Evolutionary conservation across 2,113 vertebrate genomes (phyloP), one percentile per base, ranked within the genome.

Genomic region (Reinhardtius hippoglossoides): DNA sequence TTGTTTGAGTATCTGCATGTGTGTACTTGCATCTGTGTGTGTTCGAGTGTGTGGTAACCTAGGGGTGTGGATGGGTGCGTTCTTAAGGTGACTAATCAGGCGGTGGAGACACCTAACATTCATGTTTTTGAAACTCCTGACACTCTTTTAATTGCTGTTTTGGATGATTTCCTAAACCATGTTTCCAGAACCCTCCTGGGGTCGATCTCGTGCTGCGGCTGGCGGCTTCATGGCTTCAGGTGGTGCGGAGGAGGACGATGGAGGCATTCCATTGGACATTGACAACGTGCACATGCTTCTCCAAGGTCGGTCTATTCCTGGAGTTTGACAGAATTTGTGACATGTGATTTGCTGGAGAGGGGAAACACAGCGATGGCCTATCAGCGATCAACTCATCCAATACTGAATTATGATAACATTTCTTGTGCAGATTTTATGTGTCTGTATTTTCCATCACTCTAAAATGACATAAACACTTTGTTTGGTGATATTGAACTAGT

Each of bases 281-380:
- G 91, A 94, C 74, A 81, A 94, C 21, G 75, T 93, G 59, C 91
- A 93, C 72, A 82, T 88, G 81, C 89, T 94, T 12, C 88, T 94
- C 20, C 94, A 94, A 91, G 93, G 94, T 94, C 69, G 82, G 93
- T 70, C 65, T 83, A 72, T 79, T 87, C 64, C 62, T 79, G 61
- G 61, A 12, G 21, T 21, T 78, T 20, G 48, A 4, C 42, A 35
- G 20, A 67, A 80, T 62, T 42, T 40, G 24, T 81, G 67, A 68
- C 70, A 80, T n/a, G 48, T 42, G 5, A 68, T 26, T 63, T 50
- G 46, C 46, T 18, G 46, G 16, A 50, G 16, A 50, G 46, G 46
- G 40, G 12, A 42, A 37, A 8, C 40, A 13, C 9, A 42, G 40
- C 9, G 40, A 42, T 42, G 40, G 40, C 10, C 40, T 42, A 13